phyloP scores from a whole-genome alignment of 2,888 invertebrate genomes.

The Therioaphis trifolii region DNA sequence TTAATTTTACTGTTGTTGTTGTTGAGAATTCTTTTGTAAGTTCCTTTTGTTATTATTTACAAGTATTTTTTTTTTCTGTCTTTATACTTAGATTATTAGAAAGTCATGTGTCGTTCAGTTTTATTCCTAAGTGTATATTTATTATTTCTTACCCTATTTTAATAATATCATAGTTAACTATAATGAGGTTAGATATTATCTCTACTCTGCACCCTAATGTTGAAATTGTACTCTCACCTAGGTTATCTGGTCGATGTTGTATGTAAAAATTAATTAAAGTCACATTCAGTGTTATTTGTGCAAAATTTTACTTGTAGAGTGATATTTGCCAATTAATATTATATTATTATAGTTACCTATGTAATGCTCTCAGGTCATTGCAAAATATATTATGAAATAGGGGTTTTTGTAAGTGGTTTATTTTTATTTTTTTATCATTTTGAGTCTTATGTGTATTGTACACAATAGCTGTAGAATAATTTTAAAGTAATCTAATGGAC shows the following conservation, averaged over 20 bases:
- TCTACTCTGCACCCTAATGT: not conserved
- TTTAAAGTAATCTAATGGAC: conserved; percentile 26
- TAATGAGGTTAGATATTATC: conserved; percentile 11
- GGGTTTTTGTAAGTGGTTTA: conserved; percentile 39
- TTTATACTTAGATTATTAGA: conserved; percentile 30
- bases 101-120: conserved; percentile 45
- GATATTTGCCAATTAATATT: conserved; percentile 46
- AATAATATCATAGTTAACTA: conserved; percentile 15
- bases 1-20: conserved; percentile 47
- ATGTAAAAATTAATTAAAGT: not conserved
- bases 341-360: conserved; percentile 55
- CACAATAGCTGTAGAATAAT: conserved; percentile 6
- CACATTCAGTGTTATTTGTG: conserved; percentile 6
- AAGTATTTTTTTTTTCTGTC: conserved; percentile 44
- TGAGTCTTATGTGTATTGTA: conserved; percentile 17
- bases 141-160: conserved; percentile 23
- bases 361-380: conserved; percentile 28
- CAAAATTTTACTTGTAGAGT: conserved; percentile 12
- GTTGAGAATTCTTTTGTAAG: conserved; percentile 51
- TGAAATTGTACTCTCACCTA: conserved; percentile 1
- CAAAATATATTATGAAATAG: conserved; percentile 29
- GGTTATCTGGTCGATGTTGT: not conserved
- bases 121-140: conserved; percentile 51
- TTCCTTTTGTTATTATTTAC: conserved; percentile 58
- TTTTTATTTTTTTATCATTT: conserved; percentile 28